These are phyloP conservation scores for Caradrina clavipalpis DNA, from an alignment of 2,888 invertebrate species.

Conservation along the genomic window DNA sequence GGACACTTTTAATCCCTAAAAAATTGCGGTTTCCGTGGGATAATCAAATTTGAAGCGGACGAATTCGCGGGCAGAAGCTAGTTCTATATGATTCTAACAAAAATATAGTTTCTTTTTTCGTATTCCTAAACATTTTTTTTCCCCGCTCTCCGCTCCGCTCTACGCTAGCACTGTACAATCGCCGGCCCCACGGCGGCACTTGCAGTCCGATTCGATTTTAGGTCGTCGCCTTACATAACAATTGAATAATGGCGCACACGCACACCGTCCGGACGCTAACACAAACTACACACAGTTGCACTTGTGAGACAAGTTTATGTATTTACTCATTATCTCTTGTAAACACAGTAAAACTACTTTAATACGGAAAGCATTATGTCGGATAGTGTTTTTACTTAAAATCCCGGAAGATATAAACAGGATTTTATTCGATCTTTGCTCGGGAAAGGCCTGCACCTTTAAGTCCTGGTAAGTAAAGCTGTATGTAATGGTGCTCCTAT, in stretches of 20 bases:
- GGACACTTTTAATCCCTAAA: too few species aligned
- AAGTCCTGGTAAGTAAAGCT: not conserved
- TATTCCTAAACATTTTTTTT: too few species aligned
- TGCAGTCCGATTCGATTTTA: conserved; percentile 79
- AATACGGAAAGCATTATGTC: conserved; percentile 42
- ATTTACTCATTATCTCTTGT: conserved; percentile 60
- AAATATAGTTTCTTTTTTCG: too few species aligned
- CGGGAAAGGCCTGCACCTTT: not conserved
- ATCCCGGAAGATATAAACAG: conserved; percentile 25
- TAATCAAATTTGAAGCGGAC: too few species aligned
- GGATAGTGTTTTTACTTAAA: conserved; percentile 19
- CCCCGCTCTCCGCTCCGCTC: conserved; percentile 19
- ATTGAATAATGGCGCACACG: conserved; percentile 83
- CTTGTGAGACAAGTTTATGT: conserved; percentile 58
- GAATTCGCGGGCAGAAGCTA: too few species aligned
- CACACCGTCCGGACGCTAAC: conserved; percentile 61
- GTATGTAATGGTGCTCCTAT: not conserved
- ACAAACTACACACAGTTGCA: conserved; percentile 61
- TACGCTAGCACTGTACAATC: conserved; percentile 38
- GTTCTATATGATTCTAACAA: too few species aligned
- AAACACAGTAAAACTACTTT: conserved; percentile 40
- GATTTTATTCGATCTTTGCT: not conserved
- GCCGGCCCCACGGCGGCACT: conserved; percentile 44
- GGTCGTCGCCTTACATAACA: conserved; percentile 85
- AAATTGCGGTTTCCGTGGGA: too few species aligned